phyloP scores from a whole-genome alignment of 2,797 vertebrate species.

The Hirundo rustica region DNA sequence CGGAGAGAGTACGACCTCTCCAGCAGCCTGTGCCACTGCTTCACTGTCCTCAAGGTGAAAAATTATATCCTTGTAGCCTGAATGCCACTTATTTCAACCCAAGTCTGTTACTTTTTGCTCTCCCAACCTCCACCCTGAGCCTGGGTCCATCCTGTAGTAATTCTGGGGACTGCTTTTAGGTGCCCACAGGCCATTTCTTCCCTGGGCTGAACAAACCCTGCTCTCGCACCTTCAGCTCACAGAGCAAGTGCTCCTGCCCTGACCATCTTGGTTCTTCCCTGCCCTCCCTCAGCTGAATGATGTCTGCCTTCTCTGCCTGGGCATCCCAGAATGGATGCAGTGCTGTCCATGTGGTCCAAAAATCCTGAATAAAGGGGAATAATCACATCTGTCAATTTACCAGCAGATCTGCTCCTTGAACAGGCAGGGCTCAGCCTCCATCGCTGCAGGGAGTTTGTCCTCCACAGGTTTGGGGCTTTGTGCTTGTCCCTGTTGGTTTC shows the following conservation, averaged over 20 bases:
- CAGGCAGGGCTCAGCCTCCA: not conserved
- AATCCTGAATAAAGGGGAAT: not conserved
- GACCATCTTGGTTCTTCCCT: not conserved
- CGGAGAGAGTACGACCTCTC: not conserved
- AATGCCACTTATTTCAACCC: not conserved
- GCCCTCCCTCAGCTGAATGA: not conserved
- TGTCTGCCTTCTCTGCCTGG: not conserved
- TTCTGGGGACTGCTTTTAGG: not conserved
- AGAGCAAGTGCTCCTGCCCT: not conserved
- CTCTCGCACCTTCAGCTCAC: not conserved
- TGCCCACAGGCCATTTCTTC: not conserved
- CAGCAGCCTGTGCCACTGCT: not conserved
- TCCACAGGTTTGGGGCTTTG: not conserved
- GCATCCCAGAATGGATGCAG: not conserved
- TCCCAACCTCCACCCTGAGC: not conserved
- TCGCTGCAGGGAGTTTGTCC: accelerated
- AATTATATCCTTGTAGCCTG: not conserved
- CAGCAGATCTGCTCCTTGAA: not conserved
- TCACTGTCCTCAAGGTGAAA: not conserved
- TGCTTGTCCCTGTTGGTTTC: not conserved
- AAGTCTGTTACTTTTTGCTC: not conserved
- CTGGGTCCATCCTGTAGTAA: not conserved
- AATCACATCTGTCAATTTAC: not conserved
- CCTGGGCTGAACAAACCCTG: not conserved
- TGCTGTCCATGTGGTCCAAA: not conserved